Evolutionary conservation across 2,113 vertebrate genomes (phyloP), one percentile per base, ranked within the genome.

Genomic region (Corydoras sp.): DNA sequence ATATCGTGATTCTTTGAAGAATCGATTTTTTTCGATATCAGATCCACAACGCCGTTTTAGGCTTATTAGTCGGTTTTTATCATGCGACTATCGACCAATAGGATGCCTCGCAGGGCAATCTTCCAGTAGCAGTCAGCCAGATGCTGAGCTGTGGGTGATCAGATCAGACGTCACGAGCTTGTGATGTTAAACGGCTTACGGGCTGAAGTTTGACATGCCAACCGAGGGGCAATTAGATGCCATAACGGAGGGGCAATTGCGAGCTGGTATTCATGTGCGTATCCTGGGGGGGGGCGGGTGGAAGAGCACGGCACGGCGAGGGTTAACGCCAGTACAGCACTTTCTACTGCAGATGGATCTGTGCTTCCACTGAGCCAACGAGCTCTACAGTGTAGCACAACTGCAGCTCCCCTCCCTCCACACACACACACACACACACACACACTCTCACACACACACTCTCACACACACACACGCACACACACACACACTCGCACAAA

Each of bases 291-390:
- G 35, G 35, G 35, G 18, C 18, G 18, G 18, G 1, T 24, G 18
- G 18, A 24, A 24, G 18, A 24, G 18, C 24, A 53, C 7, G 74
- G 85, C 74, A 62, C 68, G 54, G 79, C 10, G 43, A 81, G 84
- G 82, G 88, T 90, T 91, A 90, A 90, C 74, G 87, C 85, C 83
- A 65, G 79, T 86, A 88, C 89, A 89, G 88, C 88, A 90, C 79
- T 89, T 89, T 89, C 79, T 85, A 88, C 86, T 91, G 88, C 88
- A 85, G 88, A 81, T 87, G 85, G 83, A 84, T 87, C 84, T 80
- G 86, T 83, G 75, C 84, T 85, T 81, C 84, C 81, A 82, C 82
- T 83, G 87, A 83, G 82, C 82, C 82, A 87, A 81, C 81, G 81
- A 85, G 83, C 83, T 85, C 80, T 81, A 79, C 79, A 81, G 81